These are phyloP conservation scores for Chirona hameri DNA, from an alignment of 2,888 invertebrate genomes.

Conservation along the genomic window DNA sequence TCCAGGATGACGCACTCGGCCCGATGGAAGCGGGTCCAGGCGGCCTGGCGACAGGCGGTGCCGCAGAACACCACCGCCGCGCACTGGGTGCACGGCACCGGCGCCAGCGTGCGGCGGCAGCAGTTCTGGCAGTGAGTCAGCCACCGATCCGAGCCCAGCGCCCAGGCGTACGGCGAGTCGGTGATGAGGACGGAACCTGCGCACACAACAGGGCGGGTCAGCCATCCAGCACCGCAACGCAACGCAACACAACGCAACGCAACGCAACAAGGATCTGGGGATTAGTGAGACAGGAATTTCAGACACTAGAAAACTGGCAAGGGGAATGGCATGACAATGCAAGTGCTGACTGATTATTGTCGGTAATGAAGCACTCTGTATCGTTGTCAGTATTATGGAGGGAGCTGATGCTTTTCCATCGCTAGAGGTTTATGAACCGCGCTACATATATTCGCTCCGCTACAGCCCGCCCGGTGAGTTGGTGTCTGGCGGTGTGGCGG, in stretches of 20 bases:
- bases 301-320: too few relatives aligned
- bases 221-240: not conserved
- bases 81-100: constrained; percentile 42
- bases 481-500: not conserved
- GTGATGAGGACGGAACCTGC: constrained; percentile 42
- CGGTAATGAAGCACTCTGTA: too few relatives aligned
- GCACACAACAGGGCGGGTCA: not conserved
- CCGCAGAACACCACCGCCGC: constrained; percentile 42
- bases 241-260: too few relatives aligned
- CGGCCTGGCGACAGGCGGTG: constrained; percentile 40
- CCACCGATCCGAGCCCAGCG: constrained; percentile 41
- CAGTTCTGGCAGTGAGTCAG: constrained; percentile 42
- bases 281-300: too few relatives aligned
- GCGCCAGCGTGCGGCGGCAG: constrained; percentile 39
- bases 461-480: not conserved
- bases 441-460: too few relatives aligned
- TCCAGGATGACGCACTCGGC: constrained; percentile 41
- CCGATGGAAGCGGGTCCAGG: constrained; percentile 40
- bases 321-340: too few relatives aligned
- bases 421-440: too few relatives aligned
- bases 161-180: constrained; percentile 42
- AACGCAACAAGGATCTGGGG: too few relatives aligned
- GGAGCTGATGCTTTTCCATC: too few relatives aligned
- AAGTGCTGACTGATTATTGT: too few relatives aligned
- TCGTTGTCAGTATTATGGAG: too few relatives aligned